Percentiles rank a stretch among this genome's conserved stretches.
phyloP scores from a whole-genome alignment of 2,888 invertebrate genomes.

The Andrena haemorrhoa region DNA sequence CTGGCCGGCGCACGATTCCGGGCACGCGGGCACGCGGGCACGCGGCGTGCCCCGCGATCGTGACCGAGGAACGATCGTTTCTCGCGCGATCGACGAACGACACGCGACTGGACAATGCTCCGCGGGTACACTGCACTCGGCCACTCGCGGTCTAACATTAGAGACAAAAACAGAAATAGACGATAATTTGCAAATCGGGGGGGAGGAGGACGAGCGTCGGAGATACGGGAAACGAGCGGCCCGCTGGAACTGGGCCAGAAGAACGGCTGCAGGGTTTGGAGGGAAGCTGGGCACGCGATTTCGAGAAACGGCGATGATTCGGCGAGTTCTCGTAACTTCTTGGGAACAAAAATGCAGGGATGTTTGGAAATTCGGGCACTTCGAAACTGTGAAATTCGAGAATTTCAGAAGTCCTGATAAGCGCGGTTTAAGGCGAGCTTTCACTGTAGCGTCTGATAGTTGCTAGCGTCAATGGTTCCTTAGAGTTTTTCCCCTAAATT shows the following conservation, averaged over 20 bases:
- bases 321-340: neutral
- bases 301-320: conserved; percentile 9
- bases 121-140: conserved; percentile 66
- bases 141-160: conserved; percentile 78
- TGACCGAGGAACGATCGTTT: conserved; percentile 7
- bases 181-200: conserved; percentile 79
- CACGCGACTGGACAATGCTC: conserved; percentile 67
- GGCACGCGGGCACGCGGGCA: no score
- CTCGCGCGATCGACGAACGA: conserved; percentile 38
- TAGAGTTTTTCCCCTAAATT: no score
- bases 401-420: no score
- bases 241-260: conserved; percentile 56
- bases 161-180: conserved; percentile 81
- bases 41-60: neutral
- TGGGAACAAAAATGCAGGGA: no score
- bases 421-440: no score
- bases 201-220: neutral
- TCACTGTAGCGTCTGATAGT: no score
- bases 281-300: conserved; percentile 22
- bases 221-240: conserved; percentile 31
- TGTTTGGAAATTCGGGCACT: neutral
- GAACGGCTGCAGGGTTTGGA: neutral
- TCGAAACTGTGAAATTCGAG: no score
- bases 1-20: neutral
- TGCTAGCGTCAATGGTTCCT: no score